Conservation (phyloP, 2,113 vertebrate species). For the Lucifuga dentata region DNA sequence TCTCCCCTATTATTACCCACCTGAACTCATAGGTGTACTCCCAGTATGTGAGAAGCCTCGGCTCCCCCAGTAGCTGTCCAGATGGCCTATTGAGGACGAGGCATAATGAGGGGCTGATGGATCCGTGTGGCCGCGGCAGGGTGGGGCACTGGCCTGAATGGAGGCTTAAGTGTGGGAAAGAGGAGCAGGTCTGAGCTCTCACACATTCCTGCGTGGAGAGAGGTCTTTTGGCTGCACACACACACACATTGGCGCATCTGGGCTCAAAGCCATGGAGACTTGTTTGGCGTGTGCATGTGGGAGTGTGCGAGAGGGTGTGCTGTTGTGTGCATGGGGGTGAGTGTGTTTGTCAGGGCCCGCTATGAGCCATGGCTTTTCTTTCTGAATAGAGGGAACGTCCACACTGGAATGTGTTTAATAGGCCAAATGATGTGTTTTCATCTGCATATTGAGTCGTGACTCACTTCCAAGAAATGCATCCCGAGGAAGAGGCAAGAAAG, state of each 20-base stretch:
- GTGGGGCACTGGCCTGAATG: conserved; percentile 63
- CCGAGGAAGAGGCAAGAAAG: conserved; percentile 31
- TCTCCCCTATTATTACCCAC: conserved; percentile 33
- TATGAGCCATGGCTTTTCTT: conserved; percentile 43
- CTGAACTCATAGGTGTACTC: conserved; percentile 57
- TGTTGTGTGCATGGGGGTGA: conserved; percentile 14
- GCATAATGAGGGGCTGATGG: conserved; percentile 80
- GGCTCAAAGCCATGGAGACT: conserved; percentile 54
- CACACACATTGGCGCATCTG: conserved; percentile 61
- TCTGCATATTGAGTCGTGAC: conserved; percentile 39
- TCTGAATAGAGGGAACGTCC: conserved; percentile 54
- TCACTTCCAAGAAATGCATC: conserved; percentile 54
- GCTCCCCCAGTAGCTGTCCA: conserved; percentile 77
- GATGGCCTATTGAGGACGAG: conserved; percentile 86
- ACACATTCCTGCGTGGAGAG: conserved; percentile 70
- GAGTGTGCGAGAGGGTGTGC: conserved; percentile 16
- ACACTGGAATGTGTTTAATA: conserved; percentile 56
- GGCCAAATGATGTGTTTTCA: conserved; percentile 48
- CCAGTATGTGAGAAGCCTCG: conserved; percentile 16
- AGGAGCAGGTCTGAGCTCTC: conserved; percentile 68
- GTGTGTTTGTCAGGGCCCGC: conserved; percentile 24
- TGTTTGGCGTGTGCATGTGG: conserved; percentile 36
- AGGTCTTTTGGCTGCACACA: conserved; percentile 47
- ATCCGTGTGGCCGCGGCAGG: conserved; percentile 56
- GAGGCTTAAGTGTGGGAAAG: conserved; percentile 75